Evolutionary conservation across 2,888 invertebrate genomes (phyloP).

Genomic region (Octodonta nipae): DNA sequence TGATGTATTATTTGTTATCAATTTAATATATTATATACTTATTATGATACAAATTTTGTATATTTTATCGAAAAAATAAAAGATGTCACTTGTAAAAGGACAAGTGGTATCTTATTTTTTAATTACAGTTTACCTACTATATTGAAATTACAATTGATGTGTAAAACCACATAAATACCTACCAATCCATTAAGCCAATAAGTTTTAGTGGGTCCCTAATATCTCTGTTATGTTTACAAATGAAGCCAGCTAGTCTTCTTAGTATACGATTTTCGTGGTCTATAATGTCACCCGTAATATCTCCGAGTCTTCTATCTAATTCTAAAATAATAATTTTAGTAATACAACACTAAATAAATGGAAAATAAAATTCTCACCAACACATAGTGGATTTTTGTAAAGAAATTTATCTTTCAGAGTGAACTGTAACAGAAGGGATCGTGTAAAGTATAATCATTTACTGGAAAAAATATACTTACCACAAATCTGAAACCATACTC

Average conservation of each 20-base stretch:
- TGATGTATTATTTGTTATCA: no score
- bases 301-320: conserved; percentile 63
- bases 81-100: no score
- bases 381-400: conserved; percentile 34
- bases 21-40: no score
- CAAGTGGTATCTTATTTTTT: no score
- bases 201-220: conserved; percentile 28
- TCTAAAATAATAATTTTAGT: conserved; percentile 37
- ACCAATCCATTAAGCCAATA: conserved; percentile 31
- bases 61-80: not conserved
- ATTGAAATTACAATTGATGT: no score
- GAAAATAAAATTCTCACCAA: conserved; percentile 21
- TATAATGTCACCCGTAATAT: conserved; percentile 64
- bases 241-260: conserved; percentile 28
- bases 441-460: conserved; percentile 2
- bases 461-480: no score
- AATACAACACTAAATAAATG: no score
- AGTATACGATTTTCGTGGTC: conserved; percentile 70
- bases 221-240: conserved; percentile 27
- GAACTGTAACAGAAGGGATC: conserved; percentile 17
- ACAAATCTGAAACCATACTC: conserved; percentile 59
- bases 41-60: conserved; percentile 1
- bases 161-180: no score
- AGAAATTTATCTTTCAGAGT: conserved; percentile 27
- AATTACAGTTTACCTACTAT: no score